Evolutionary conservation across 2,797 vertebrate species (phyloP), one percentile per base, ranked within the genome.

Genomic region (Dallia pectoralis): DNA sequence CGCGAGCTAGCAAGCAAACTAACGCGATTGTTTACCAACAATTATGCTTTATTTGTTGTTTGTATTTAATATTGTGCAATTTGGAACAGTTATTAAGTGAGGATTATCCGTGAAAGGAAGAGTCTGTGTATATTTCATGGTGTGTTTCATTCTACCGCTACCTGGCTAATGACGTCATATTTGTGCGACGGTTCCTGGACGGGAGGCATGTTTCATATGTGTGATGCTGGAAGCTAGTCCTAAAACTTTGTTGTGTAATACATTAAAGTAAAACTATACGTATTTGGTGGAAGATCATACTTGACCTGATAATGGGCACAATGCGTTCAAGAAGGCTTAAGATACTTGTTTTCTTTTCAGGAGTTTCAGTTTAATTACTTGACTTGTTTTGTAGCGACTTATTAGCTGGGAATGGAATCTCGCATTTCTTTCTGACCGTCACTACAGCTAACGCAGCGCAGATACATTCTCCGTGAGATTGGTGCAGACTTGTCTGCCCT

Each of bases 401-500:
- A 6, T 22, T 40, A 22, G 19, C 59, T 32, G 16, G 30, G 16
- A 29, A n/a, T 59, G 32, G 6, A 25, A 70, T 16, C 4, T 14
- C 14, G 36, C 19, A 4, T 44, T 22, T 25, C 53, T 40, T 15
- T 6, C 4, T 19, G 59, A 19, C 56, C 25, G 70, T 72, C 65
- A 27, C 53, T 11, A 44, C 40, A 44, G 40, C 40, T 12, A 9
- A 59, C 62, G 36, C 65, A 84, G 85, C 33, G 53, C 65, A 67
- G 70, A 91, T 91, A 87, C 78, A 30, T 71, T 82, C 71, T 67
- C 66, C 67, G 63, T 91, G 81, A 89, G 78, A 56, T 51, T 73
- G 51, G 80, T 65, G 85, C 89, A 87, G 89, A 73, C 85, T 32
- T 18, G 81, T 86, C 88, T 88, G 86, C 81, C 79, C 47, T 65